Conservation (phyloP, 2,888 invertebrate species). For the Nezara viridula region DNA sequence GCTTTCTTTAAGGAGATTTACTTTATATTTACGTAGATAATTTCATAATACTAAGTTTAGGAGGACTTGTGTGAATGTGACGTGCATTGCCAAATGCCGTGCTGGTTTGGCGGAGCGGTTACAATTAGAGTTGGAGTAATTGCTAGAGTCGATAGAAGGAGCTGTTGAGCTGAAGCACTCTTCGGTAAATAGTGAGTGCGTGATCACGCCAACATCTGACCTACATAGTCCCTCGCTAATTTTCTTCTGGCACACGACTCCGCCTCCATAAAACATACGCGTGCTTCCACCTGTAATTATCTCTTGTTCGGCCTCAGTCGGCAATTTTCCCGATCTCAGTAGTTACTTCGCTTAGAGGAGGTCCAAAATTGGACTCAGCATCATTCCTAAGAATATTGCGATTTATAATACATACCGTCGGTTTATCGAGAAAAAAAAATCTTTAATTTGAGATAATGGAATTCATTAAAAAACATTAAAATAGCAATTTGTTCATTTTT, state of each 20-base stretch:
- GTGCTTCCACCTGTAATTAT: not conserved
- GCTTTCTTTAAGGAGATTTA: too few relatives aligned
- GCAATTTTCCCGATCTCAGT: not conserved
- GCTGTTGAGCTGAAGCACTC: slow-evolving; percentile 4
- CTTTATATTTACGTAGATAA: too few relatives aligned
- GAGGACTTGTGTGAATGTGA: not conserved
- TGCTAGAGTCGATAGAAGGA: not conserved
- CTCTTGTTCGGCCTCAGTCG: not conserved
- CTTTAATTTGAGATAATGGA: too few relatives aligned
- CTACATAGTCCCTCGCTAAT: slow-evolving; percentile 18
- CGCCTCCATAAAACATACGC: slow-evolving; percentile 14
- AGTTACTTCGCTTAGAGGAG: too few relatives aligned
- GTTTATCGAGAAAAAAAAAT: too few relatives aligned
- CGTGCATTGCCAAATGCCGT: not conserved
- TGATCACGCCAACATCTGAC: slow-evolving; percentile 32
- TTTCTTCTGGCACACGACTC: slow-evolving; percentile 13
- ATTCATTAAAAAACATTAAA: too few relatives aligned
- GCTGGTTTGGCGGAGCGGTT: not conserved
- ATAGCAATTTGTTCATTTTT: too few relatives aligned
- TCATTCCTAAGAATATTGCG: too few relatives aligned
- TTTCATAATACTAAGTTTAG: too few relatives aligned
- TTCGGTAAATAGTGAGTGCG: slow-evolving; percentile 34
- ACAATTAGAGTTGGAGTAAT: slow-evolving; percentile 18
- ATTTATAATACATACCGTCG: too few relatives aligned
- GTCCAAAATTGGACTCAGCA: too few relatives aligned